These are phyloP conservation scores for Micrastur ruficollis DNA, from an alignment of 2,797 vertebrate genomes.

Conservation along the genomic window DNA sequence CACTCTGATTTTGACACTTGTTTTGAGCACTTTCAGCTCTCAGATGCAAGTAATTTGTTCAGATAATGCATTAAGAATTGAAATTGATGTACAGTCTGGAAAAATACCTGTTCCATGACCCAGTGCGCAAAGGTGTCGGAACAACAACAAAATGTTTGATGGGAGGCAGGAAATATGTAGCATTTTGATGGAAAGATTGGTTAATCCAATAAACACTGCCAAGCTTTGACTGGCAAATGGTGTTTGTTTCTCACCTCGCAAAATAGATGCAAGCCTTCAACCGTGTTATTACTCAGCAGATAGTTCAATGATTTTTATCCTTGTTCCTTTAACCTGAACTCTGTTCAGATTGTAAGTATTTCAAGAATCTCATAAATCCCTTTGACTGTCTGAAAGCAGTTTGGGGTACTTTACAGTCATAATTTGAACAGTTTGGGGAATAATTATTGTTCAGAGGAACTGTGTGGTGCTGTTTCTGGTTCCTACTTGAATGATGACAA, in stretches of 20 bases:
- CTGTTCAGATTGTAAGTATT: neutral
- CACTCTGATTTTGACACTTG: slow-evolving; percentile 48
- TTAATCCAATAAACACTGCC: neutral
- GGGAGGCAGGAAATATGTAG: neutral
- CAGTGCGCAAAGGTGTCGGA: neutral
- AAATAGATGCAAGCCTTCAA: neutral
- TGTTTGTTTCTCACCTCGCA: neutral
- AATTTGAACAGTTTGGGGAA: neutral
- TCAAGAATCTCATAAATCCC: neutral
- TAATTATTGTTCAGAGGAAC: neutral
- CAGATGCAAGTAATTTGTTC: slow-evolving; percentile 42
- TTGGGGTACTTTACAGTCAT: neutral
- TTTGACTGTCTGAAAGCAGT: neutral
- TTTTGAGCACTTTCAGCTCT: slow-evolving; percentile 52
- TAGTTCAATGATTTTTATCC: neutral
- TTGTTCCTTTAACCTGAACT: neutral
- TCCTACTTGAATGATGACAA: neutral
- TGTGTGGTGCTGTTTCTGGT: neutral
- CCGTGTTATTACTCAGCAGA: neutral
- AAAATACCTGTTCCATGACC: neutral
- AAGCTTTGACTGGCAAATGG: neutral
- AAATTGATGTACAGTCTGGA: slow-evolving; percentile 22
- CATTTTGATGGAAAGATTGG: neutral
- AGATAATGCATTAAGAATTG: slow-evolving; percentile 39
- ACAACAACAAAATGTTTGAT: neutral